A percentile compares a stretch with the other conserved stretches of the same genome.
Evolutionary conservation across 2,888 invertebrate genomes (phyloP).

Genomic region (Ashinkailepas kermadecensis): DNA sequence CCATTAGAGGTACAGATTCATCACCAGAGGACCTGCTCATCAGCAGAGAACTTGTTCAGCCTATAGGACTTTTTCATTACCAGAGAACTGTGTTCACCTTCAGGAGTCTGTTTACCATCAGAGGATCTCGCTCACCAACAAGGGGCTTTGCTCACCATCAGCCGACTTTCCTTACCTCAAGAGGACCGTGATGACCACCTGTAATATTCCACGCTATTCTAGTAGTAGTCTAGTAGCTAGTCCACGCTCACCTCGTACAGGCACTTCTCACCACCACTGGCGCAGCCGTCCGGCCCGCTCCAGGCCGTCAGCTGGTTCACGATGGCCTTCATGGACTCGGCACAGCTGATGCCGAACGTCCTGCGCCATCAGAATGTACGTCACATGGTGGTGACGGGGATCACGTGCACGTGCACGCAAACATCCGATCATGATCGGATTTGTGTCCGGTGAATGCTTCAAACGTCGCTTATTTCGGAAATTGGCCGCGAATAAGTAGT

Average conservation of each 20-base stretch:
- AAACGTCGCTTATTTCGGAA: not conserved
- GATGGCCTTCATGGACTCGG: not conserved
- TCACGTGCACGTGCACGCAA: not conserved
- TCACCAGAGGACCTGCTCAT: too few species aligned
- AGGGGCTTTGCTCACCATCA: too few species aligned
- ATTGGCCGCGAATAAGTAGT: too few species aligned
- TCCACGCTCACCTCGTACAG: not conserved
- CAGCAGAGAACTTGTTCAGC: too few species aligned
- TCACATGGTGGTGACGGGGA: not conserved
- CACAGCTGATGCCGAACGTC: not conserved
- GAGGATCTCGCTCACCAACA: too few species aligned
- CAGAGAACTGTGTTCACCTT: too few species aligned
- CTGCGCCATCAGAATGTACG: not conserved
- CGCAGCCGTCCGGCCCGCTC: not conserved
- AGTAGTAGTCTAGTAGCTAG: not conserved
- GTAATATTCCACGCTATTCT: not conserved
- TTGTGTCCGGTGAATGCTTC: not conserved
- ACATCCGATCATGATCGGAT: not conserved
- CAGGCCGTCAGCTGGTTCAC: not conserved
- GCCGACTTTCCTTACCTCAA: not conserved
- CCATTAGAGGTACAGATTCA: too few species aligned
- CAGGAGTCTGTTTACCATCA: too few species aligned
- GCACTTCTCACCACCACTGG: not conserved
- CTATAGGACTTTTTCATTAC: too few species aligned
- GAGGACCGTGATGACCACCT: not conserved